Percentiles rank a stretch among this genome's conserved stretches.
Conservation (phyloP, 2,888 invertebrate species). For the Anthrax anthrax region DNA sequence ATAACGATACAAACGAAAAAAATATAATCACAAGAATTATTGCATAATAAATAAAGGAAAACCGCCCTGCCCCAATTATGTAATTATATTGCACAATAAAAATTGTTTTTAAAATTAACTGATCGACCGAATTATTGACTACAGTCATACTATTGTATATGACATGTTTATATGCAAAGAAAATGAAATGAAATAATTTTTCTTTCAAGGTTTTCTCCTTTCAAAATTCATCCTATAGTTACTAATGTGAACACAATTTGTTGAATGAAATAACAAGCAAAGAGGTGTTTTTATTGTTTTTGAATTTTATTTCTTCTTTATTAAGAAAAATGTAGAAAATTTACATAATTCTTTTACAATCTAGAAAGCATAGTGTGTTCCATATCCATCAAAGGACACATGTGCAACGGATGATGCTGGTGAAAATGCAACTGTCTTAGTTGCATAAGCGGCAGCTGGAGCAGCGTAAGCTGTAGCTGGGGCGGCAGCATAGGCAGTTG, state of each 20-base stretch:
- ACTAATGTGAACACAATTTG: too few relatives aligned
- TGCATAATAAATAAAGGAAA: not conserved
- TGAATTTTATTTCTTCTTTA: too few relatives aligned
- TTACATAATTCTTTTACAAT: too few relatives aligned
- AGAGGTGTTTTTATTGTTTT: too few relatives aligned
- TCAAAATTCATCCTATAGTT: not conserved
- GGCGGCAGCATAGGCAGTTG: slow-evolving; percentile 18
- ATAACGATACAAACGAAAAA: not conserved
- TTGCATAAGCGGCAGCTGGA: slow-evolving; percentile 22
- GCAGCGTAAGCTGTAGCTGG: slow-evolving; percentile 11
- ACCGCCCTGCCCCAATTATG: not conserved
- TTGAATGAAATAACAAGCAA: too few relatives aligned
- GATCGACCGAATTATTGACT: too few relatives aligned
- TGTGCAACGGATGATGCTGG: slow-evolving; percentile 50
- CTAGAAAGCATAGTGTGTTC: slow-evolving; percentile 51
- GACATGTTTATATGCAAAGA: too few relatives aligned
- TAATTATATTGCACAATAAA: not conserved
- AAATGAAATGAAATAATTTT: too few relatives aligned
- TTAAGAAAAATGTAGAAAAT: too few relatives aligned
- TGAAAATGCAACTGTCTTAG: slow-evolving; percentile 31
- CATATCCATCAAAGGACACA: slow-evolving; percentile 47
- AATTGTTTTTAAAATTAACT: too few relatives aligned
- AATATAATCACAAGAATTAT: not conserved
- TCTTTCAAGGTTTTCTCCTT: not conserved
- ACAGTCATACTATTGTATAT: too few relatives aligned